phyloP scores from a whole-genome alignment of 2,797 vertebrate genomes.

The Epinephelus malabaricus region DNA sequence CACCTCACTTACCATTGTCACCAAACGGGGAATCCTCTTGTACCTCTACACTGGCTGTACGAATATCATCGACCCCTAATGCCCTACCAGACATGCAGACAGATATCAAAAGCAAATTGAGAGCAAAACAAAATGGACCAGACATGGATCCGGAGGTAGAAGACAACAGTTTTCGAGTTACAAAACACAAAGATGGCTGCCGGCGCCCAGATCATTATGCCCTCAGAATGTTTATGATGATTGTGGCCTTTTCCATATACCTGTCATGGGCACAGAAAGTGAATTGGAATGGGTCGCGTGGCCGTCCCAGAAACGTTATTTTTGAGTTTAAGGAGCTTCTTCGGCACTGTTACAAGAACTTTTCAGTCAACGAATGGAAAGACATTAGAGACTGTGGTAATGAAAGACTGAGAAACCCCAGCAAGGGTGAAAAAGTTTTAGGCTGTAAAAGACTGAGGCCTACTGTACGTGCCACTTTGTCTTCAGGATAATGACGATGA shows the following conservation, averaged over 20 bases:
- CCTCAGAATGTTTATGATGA: background rate
- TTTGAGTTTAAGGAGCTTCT: slow-evolving; percentile 2
- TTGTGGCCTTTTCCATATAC: background rate
- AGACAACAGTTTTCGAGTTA: no score
- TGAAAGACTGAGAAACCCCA: slow-evolving; percentile 5
- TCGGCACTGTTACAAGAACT: background rate
- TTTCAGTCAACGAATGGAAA: background rate
- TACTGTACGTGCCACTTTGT: background rate
- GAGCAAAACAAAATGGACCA: no score
- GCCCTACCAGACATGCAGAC: slow-evolving; percentile 1
- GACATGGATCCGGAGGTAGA: background rate
- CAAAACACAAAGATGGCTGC: background rate
- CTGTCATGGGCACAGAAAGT: background rate
- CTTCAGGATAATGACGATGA: background rate
- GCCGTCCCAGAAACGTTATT: background rate
- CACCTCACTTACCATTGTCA: background rate
- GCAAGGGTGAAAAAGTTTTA: background rate
- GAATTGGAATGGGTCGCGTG: background rate
- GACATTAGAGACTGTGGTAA: background rate
- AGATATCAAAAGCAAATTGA: no score
- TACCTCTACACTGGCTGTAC: background rate
- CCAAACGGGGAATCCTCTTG: background rate
- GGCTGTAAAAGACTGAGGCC: background rate
- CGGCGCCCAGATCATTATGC: background rate
- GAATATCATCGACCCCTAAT: background rate